Conservation (phyloP, 2,113 vertebrate species). For the Ondatra zibethicus region DNA sequence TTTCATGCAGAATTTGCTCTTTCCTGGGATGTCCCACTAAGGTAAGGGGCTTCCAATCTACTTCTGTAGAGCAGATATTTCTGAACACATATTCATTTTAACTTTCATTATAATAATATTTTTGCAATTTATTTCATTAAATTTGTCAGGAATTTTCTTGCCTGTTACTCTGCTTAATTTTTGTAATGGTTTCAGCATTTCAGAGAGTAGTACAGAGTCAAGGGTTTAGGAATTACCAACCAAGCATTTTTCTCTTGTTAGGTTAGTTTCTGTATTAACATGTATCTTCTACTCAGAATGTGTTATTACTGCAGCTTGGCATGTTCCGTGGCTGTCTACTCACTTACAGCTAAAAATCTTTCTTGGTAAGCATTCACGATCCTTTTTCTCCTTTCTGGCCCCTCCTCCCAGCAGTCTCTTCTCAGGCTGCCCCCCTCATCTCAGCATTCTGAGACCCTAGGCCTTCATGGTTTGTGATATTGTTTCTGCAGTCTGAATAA, state of each 20-base stretch:
- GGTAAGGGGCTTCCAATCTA: background rate
- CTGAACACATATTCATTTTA: background rate
- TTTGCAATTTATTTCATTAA: background rate
- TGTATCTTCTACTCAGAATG: background rate
- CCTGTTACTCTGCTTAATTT: background rate
- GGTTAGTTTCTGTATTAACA: background rate
- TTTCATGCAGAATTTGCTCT: background rate
- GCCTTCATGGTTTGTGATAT: background rate
- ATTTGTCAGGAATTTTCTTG: background rate
- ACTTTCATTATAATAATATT: background rate
- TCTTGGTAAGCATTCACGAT: background rate
- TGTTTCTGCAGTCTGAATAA: background rate
- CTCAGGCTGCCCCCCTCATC: background rate
- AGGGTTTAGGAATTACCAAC: background rate
- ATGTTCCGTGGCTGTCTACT: background rate
- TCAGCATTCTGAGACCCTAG: background rate
- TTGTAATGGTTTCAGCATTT: background rate
- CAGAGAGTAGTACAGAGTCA: background rate
- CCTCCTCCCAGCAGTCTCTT: rapidly evolving
- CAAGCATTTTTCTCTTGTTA: background rate
- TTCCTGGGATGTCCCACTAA: background rate
- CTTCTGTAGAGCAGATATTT: background rate
- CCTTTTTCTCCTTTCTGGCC: background rate
- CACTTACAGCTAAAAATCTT: background rate
- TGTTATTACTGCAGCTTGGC: rapidly evolving